Conservation (phyloP, 1,140 invertebrate species). For the Drosophila parvula region DNA sequence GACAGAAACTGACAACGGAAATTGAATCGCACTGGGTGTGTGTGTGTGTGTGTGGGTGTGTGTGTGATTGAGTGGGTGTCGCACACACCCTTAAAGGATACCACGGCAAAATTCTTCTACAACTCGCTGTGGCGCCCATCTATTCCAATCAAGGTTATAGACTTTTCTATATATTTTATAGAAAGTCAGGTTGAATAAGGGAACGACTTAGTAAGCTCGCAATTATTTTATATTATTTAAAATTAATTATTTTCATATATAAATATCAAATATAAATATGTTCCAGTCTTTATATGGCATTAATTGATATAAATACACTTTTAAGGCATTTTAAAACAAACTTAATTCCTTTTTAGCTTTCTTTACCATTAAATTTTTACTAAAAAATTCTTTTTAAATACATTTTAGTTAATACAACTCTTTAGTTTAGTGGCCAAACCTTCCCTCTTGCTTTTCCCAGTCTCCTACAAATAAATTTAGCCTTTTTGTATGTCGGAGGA, state of each 20-base stretch:
- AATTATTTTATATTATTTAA: not conserved
- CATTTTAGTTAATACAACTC: not conserved
- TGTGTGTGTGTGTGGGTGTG: not conserved
- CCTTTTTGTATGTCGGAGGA: not conserved
- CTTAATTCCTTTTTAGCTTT: no score
- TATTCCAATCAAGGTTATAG: slow-evolving; percentile 12
- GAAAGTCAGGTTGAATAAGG: not conserved
- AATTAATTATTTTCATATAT: no score
- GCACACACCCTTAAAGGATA: not conserved
- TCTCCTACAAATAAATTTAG: not conserved
- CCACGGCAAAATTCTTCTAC: slow-evolving; percentile 1
- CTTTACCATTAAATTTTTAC: no score
- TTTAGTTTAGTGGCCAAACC: not conserved
- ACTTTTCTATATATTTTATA: not conserved
- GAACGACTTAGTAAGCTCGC: not conserved
- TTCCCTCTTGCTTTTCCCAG: not conserved
- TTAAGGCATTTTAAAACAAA: no score
- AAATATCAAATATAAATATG: no score
- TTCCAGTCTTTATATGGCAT: no score
- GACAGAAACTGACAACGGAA: slow-evolving; percentile 53
- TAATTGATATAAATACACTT: no score
- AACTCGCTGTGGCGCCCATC: slow-evolving; percentile 2
- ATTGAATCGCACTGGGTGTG: slow-evolving; percentile 42
- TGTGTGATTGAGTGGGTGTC: slow-evolving; percentile 30
- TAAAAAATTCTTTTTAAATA: not conserved